Conservation (phyloP, 2,113 vertebrate genomes). For the Nyctereutes procyonoides region DNA sequence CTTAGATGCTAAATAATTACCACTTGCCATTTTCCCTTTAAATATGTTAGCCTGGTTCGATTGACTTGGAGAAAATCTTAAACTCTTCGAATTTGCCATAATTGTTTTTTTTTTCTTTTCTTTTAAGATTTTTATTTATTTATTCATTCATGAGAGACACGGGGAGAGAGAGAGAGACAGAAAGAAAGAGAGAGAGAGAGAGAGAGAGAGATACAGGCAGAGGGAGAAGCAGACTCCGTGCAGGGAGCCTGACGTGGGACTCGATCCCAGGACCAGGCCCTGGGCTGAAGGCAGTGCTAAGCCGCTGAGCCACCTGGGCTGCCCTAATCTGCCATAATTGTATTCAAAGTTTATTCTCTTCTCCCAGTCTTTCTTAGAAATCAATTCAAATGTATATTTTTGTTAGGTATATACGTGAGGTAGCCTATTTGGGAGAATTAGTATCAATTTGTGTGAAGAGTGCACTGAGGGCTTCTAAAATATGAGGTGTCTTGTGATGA, state of each 20-base stretch:
- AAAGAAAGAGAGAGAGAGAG: too few relatives aligned
- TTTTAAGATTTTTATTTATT: too few relatives aligned
- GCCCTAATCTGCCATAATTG: neutral
- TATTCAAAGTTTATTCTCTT: neutral
- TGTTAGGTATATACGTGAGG: neutral
- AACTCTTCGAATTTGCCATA: conserved; percentile 9
- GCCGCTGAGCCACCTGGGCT: too few relatives aligned
- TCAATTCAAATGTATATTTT: neutral
- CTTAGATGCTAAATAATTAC: conserved; percentile 64
- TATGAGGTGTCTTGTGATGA: conserved; percentile 15
- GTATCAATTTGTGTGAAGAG: conserved; percentile 7
- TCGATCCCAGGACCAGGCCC: too few relatives aligned
- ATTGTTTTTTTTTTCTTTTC: neutral
- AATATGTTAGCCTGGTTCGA: conserved; percentile 53
- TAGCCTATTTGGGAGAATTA: neutral
- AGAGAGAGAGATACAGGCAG: too few relatives aligned
- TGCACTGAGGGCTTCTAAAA: neutral
- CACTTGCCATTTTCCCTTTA: conserved; percentile 61
- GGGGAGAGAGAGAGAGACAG: too few relatives aligned
- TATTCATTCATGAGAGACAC: too few relatives aligned
- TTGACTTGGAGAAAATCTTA: conserved; percentile 25
- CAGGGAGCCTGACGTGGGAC: too few relatives aligned
- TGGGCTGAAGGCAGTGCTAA: too few relatives aligned
- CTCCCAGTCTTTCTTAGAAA: neutral
- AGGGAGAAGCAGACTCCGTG: too few relatives aligned